Evolutionary conservation across 2,888 invertebrate species (phyloP).

Genomic region (Mythimna lalbum): DNA sequence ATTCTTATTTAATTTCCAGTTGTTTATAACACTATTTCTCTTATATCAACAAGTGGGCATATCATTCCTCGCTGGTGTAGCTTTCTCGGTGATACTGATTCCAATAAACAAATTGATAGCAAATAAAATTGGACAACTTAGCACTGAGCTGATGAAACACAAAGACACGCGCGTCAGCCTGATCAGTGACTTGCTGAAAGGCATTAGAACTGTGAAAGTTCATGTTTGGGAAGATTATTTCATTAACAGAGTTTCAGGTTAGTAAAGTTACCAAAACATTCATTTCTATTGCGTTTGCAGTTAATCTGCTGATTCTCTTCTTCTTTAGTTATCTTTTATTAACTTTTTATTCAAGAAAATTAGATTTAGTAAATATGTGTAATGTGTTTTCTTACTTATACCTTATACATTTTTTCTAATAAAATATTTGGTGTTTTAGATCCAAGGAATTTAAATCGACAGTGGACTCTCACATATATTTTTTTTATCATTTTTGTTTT

Average conservation of each 20-base stretch:
- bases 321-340: neutral
- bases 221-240: conserved; percentile 98
- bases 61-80: conserved; percentile 97
- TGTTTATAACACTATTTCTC: conserved; percentile 95
- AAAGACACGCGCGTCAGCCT: conserved; percentile 97
- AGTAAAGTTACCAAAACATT: conserved; percentile 47
- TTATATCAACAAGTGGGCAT: conserved; percentile 97
- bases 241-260: conserved; percentile 92
- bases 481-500: no score
- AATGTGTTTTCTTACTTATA: no score
- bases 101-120: conserved; percentile 98
- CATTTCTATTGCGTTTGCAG: neutral
- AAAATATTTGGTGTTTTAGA: no score
- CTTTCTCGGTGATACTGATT: conserved; percentile 96
- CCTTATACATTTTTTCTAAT: no score
- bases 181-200: conserved; percentile 96
- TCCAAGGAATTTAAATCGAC: no score
- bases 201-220: conserved; percentile 97
- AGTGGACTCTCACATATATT: no score
- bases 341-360: neutral
- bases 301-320: neutral
- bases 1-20: conserved; percentile 86
- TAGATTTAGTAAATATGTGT: neutral
- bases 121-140: conserved; percentile 96
- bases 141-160: conserved; percentile 96